These are phyloP conservation scores for Mus minutoides DNA, from an alignment of 2,797 vertebrate species.

Conservation along the genomic window DNA sequence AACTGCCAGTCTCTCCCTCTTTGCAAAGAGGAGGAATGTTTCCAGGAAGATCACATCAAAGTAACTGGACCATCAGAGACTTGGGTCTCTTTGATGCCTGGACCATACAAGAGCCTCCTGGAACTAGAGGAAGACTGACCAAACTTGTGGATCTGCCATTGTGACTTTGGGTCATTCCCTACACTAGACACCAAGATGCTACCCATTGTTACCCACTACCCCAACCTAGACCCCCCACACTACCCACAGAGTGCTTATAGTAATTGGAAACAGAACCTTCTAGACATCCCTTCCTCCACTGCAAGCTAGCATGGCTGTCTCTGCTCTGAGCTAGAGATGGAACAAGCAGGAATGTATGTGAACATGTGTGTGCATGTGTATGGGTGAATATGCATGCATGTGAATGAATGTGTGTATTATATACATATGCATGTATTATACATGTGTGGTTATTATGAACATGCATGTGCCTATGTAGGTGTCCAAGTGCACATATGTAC, in stretches of 20 bases:
- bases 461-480: not conserved
- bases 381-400: not conserved
- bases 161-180: too few relatives aligned
- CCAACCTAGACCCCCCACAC: not conserved
- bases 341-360: not conserved
- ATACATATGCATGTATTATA: not conserved
- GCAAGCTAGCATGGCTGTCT: not conserved
- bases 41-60: not conserved
- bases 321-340: not conserved
- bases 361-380: too few relatives aligned
- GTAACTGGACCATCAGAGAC: not conserved
- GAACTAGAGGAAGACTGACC: not conserved
- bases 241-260: not conserved
- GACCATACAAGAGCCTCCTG: not conserved
- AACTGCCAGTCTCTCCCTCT: not conserved
- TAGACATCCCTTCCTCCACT: too few relatives aligned
- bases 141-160: not conserved
- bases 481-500: not conserved
- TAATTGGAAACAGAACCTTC: not conserved
- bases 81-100: not conserved
- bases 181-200: not conserved
- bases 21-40: not conserved
- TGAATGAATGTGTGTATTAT: not conserved
- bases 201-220: not conserved
- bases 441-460: not conserved